Evolutionary conservation across 1,140 invertebrate genomes (phyloP).

Genomic region (Ganaspis sp.): DNA sequence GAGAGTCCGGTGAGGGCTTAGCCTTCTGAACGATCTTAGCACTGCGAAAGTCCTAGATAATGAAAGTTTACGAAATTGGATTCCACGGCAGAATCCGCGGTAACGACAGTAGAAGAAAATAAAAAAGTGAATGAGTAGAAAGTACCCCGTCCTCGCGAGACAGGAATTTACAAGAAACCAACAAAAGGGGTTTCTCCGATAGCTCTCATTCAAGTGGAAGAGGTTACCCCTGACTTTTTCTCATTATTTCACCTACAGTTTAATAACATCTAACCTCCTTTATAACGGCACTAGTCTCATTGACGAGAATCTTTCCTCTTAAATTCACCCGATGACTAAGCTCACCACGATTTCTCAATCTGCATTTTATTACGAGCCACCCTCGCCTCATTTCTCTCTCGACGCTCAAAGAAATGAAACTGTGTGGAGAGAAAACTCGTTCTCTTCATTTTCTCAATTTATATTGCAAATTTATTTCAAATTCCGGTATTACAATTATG

Average conservation of each 20-base stretch:
- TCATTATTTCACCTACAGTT: background rate
- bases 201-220: background rate
- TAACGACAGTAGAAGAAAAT: background rate
- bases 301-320: slow-evolving; percentile 15
- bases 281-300: background rate
- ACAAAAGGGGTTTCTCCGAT: background rate
- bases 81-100: slow-evolving; percentile 5
- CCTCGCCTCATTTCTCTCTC: background rate
- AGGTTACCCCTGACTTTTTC: background rate
- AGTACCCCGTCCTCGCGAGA: background rate
- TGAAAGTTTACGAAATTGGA: slow-evolving; percentile 29
- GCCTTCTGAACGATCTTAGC: background rate
- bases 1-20: slow-evolving; percentile 7
- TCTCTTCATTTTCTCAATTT: background rate
- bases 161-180: slow-evolving; percentile 1
- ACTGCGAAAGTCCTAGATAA: slow-evolving; percentile 17
- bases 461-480: background rate
- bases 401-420: slow-evolving; percentile 4
- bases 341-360: slow-evolving; percentile 22
- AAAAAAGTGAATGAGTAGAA: background rate
- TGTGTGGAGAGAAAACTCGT: background rate
- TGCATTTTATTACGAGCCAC: slow-evolving; percentile 28
- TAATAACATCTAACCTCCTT: background rate
- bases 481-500: background rate
- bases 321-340: slow-evolving; percentile 20